These are phyloP conservation scores for Pyrgilauda ruficollis DNA, from an alignment of 2,113 vertebrate species.

Conservation along the genomic window DNA sequence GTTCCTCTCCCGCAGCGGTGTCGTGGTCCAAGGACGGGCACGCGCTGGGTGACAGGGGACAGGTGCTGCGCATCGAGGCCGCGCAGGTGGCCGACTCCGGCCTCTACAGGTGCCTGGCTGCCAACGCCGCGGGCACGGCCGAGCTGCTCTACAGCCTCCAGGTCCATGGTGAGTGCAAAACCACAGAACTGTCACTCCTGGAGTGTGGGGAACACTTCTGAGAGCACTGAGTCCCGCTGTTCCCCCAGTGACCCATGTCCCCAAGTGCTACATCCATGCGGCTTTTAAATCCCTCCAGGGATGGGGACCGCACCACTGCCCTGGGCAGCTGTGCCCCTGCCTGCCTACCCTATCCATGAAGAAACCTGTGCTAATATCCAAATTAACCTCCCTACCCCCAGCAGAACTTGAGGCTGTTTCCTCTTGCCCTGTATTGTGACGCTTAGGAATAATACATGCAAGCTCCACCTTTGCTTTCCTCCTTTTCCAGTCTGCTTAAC, in stretches of 20 bases:
- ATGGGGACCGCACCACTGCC: too few species aligned
- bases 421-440: neutral
- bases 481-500: neutral
- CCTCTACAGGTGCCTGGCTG: conserved; percentile 86
- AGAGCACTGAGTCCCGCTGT: accelerated
- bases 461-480: neutral
- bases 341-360: neutral
- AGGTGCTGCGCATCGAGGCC: conserved; percentile 79
- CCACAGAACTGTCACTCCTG: accelerated
- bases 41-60: conserved; percentile 51
- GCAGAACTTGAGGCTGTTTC: neutral
- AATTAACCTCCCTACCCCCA: too few species aligned
- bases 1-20: conserved; percentile 63
- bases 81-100: conserved; percentile 86
- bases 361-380: neutral
- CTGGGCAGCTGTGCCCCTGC: neutral
- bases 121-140: conserved; percentile 83
- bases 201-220: neutral
- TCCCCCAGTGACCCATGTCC: accelerated
- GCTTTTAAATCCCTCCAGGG: neutral
- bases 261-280: accelerated
- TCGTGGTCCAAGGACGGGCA: conserved; percentile 85
- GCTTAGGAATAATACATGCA: accelerated
- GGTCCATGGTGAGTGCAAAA: conserved; percentile 82
- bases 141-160: conserved; percentile 85